These are phyloP conservation scores for Azorinus chamasolen DNA, from an alignment of 2,888 invertebrate species.

Conservation along the genomic window DNA sequence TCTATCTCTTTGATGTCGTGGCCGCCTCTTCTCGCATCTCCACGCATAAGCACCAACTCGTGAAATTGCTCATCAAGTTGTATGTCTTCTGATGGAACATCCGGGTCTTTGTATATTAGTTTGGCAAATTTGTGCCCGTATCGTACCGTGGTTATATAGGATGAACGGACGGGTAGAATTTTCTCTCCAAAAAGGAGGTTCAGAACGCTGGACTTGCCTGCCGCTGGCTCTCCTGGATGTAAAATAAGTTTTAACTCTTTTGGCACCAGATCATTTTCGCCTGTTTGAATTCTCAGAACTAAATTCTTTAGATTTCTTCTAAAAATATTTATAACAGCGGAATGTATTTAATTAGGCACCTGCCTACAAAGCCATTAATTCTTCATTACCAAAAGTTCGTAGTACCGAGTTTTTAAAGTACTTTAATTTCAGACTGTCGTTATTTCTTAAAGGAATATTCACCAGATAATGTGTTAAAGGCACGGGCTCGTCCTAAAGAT, in stretches of 20 bases:
- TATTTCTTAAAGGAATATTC: too few species aligned
- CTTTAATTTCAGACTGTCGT: too few species aligned
- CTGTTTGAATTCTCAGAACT: too few species aligned
- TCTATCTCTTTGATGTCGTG: conserved; percentile 64
- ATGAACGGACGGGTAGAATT: conserved; percentile 63
- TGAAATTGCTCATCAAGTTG: conserved; percentile 39
- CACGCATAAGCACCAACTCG: conserved; percentile 38
- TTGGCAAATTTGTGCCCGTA: conserved; percentile 65
- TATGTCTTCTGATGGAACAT: conserved; percentile 26
- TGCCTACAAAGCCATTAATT: too few species aligned
- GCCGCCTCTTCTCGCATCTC: conserved; percentile 37
- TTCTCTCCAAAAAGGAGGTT: conserved; percentile 78
- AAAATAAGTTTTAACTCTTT: background rate
- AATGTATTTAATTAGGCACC: too few species aligned
- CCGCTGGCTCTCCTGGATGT: conserved; percentile 79
- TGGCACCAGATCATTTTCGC: too few species aligned
- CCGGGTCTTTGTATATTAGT: conserved; percentile 52
- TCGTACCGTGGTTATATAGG: conserved; percentile 74
- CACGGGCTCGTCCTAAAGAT: too few species aligned
- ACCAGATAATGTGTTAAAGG: too few species aligned
- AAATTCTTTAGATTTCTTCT: too few species aligned
- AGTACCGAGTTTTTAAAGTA: too few species aligned
- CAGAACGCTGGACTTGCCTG: conserved; percentile 81
- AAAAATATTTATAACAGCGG: too few species aligned
- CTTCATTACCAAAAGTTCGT: too few species aligned